A percentile compares a stretch with the other conserved stretches of the same genome.
These are phyloP conservation scores for Lucifuga dentata DNA, from an alignment of 2,113 vertebrate genomes.

Conservation along the genomic window DNA sequence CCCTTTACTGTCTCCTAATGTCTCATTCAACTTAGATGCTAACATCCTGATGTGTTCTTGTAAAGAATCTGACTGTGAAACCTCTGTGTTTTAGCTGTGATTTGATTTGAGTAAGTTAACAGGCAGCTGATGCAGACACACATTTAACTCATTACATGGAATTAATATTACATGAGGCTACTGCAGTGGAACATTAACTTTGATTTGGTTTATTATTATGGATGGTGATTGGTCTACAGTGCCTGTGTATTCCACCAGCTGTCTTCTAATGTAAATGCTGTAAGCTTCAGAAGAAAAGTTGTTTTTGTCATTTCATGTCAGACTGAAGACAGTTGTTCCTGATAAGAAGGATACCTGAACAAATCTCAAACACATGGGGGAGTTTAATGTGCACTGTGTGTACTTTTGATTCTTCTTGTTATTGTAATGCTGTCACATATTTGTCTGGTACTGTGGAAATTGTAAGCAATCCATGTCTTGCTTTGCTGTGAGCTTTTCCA, in stretches of 20 bases:
- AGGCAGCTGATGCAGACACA: not conserved
- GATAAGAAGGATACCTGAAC: not conserved
- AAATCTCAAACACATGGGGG: too few relatives aligned
- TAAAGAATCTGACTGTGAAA: conserved; percentile 37
- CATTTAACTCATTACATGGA: conserved; percentile 1
- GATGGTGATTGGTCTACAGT: conserved; percentile 20
- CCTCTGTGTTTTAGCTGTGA: conserved; percentile 56
- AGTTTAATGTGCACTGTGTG: not conserved
- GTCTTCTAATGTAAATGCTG: conserved; percentile 33
- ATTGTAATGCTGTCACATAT: not conserved
- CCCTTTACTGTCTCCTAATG: conserved; percentile 50
- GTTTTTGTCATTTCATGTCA: not conserved
- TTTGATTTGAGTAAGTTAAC: not conserved
- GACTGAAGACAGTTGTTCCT: not conserved
- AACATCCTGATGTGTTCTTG: conserved; percentile 44
- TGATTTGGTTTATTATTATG: conserved; percentile 1
- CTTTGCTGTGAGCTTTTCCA: conserved; percentile 35
- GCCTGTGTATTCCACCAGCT: conserved; percentile 43
- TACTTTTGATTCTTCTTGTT: not conserved
- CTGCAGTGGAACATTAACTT: conserved; percentile 3
- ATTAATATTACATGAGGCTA: not conserved
- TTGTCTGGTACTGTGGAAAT: conserved; percentile 20
- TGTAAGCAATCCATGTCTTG: conserved; percentile 34
- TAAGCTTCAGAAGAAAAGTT: conserved; percentile 19
- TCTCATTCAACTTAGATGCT: conserved; percentile 28